Base-by-base conservation (phyloP, 2,797 vertebrate genomes). In the Poecilia wingei region DNA sequence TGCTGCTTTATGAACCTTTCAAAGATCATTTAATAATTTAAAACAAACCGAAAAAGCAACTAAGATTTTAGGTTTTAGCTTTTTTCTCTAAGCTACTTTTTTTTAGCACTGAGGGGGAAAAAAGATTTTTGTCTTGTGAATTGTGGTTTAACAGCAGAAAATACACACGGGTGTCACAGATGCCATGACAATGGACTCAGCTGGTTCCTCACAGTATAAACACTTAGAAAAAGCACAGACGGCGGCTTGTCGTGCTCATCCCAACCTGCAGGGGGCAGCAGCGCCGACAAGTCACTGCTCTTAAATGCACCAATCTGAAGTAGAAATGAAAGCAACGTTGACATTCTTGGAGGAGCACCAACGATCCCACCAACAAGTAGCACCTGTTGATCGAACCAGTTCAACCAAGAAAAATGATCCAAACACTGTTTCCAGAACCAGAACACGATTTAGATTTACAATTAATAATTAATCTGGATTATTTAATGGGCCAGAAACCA, bases 321-420 rank as follows among this genome's bases (percentile, higher is more conserved):
- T 8, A 59, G 1, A 74, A 74, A 70, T 20, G 28, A 64, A 25
- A 75, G 55, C 81, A 72, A 72, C 18, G 22, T 74, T 6, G 51
- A 87, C 89, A 89, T 85, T 84, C 82, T 79, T n/a, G 69, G 53
- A 61, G 66, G 79, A 86, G 89, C 88, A 90, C 86, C 86, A 74
- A 77, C 78, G 13, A 25, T 18, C 28, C 31, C 28, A 61, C 28
- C 66, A 68, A 87, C 74, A 79, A 70, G 84, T 87, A 88, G 87
- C 89, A 90, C 90, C 85, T 83, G 82, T 74, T 77, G 72, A 51
- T 75, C 78, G 78, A 79, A 86, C 43, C 64, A 73, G 47, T 55
- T 31, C 74, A 61, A 59, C 39, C 59, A 59, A 69, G 36, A 47
- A 83, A 81, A 20, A 31, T 51, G 61, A 76, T 83, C n/a, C 25